Conservation (phyloP, 1,140 invertebrate species). For the Sycophila sp. region DNA sequence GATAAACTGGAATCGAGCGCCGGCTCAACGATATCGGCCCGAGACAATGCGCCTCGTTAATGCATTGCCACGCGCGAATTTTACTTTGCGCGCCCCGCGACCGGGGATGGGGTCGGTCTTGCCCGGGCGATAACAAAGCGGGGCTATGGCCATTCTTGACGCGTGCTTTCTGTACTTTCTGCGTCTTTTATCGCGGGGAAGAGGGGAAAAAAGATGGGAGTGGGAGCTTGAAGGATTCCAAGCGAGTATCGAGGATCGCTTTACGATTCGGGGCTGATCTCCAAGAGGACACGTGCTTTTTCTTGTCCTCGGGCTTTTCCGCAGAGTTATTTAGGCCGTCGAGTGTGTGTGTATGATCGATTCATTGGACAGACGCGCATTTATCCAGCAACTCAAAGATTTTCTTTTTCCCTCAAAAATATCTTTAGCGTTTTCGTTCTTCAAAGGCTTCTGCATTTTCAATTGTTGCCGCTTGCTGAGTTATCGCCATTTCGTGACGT, state of each 20-base stretch:
- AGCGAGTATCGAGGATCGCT: background rate
- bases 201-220: background rate
- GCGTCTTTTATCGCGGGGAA: background rate
- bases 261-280: background rate
- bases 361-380: too few relatives aligned
- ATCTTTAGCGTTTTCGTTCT: too few relatives aligned
- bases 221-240: background rate
- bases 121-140: background rate
- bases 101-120: background rate
- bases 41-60: background rate
- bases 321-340: background rate
- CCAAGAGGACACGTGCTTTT: background rate
- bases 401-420: too few relatives aligned
- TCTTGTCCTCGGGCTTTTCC: background rate
- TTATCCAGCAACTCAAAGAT: too few relatives aligned
- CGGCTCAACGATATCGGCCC: background rate
- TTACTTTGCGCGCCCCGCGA: background rate
- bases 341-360: background rate
- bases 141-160: background rate
- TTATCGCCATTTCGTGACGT: too few relatives aligned
- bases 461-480: too few relatives aligned
- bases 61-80: background rate
- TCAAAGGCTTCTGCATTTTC: too few relatives aligned
- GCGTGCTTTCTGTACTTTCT: background rate
- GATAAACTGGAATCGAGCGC: background rate